phyloP scores from a whole-genome alignment of 1,140 invertebrate genomes.

The Coptotermes formosanus region DNA sequence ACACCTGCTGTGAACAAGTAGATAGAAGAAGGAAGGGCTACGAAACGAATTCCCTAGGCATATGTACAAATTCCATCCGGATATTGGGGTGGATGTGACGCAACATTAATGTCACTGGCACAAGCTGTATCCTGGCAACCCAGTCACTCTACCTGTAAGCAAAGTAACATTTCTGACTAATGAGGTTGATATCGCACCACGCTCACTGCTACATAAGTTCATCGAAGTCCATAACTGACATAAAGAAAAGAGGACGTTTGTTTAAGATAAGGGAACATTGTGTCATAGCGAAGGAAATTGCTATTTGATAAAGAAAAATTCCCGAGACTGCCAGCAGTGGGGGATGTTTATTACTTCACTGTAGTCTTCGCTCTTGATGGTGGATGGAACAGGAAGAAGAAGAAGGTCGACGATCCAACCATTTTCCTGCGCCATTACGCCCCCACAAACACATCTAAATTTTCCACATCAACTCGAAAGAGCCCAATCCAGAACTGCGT shows the following conservation, averaged over 20 bases:
- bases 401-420: neutral
- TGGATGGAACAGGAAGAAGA: neutral
- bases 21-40: too few species aligned
- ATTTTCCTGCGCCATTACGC: neutral
- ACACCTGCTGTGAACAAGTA: too few species aligned
- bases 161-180: too few species aligned
- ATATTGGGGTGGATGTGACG: too few species aligned
- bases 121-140: too few species aligned
- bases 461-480: neutral
- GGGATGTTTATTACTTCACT: neutral
- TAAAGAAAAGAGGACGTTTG: neutral
- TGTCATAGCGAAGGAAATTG: neutral
- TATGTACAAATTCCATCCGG: too few species aligned
- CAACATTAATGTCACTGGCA: too few species aligned
- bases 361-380: neutral
- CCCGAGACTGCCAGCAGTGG: neutral
- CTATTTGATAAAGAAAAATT: neutral
- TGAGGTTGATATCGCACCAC: neutral
- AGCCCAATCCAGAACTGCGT: neutral
- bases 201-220: neutral
- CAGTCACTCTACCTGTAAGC: too few species aligned
- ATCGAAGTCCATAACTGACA: neutral
- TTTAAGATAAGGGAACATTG: neutral
- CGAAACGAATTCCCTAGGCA: too few species aligned
- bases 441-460: neutral